These are phyloP conservation scores for Rhagologus leucostigma DNA, from an alignment of 2,113 vertebrate genomes.

Conservation along the genomic window DNA sequence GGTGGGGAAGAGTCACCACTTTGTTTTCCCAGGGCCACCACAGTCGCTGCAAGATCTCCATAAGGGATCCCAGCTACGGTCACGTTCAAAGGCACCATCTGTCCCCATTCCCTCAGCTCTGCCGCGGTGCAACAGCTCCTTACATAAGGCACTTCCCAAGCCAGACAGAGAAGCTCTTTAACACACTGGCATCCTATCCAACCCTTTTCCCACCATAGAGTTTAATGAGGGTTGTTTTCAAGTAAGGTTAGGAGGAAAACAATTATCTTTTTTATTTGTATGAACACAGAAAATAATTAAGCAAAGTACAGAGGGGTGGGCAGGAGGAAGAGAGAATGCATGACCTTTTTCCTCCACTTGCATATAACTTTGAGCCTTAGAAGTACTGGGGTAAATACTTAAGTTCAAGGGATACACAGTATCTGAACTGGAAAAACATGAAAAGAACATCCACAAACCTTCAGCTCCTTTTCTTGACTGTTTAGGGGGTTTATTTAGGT, in stretches of 20 bases:
- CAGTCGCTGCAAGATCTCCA: background rate
- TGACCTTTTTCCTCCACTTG: background rate
- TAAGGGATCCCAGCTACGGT: background rate
- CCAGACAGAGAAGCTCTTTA: background rate
- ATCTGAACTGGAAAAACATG: background rate
- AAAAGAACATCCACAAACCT: background rate
- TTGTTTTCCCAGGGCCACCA: background rate
- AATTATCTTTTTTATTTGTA: background rate
- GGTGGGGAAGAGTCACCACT: background rate
- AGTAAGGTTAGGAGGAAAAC: slow-evolving; percentile 1
- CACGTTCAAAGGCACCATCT: accelerated
- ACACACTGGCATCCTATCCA: background rate
- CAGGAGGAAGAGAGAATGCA: background rate
- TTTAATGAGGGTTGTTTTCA: slow-evolving; percentile 32
- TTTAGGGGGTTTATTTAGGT: background rate
- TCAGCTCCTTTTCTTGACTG: background rate
- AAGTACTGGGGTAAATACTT: background rate
- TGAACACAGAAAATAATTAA: background rate
- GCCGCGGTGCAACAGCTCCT: background rate
- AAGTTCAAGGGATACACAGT: background rate
- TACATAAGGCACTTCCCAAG: background rate
- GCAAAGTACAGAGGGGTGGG: background rate
- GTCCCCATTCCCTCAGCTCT: background rate
- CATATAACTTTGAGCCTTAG: background rate
- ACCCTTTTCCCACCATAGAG: background rate